phyloP scores from a whole-genome alignment of 92 coral and sea anemone species.

The Micromussa lordhowensis region DNA sequence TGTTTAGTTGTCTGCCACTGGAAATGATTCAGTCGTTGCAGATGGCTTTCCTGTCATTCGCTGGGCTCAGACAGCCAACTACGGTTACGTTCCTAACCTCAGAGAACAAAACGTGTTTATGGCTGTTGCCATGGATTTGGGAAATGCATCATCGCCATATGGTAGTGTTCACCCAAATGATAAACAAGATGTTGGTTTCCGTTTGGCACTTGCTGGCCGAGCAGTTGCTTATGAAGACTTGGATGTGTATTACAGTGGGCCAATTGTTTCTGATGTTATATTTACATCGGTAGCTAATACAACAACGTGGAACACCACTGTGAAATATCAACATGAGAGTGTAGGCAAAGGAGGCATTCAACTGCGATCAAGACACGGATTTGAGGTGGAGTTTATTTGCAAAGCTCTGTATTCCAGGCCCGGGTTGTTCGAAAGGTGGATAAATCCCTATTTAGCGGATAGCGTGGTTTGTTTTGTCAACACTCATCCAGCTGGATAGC shows the following conservation, averaged over 20 bases:
- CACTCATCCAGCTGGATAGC: too few relatives aligned
- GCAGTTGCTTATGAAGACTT: slow-evolving; percentile 85
- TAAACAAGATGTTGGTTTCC: slow-evolving; percentile 91
- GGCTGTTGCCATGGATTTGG: slow-evolving; percentile 98
- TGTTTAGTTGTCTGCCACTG: slow-evolving; percentile 75
- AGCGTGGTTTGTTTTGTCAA: too few relatives aligned
- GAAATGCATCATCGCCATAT: slow-evolving; percentile 87
- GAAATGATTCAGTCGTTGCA: slow-evolving; percentile 45
- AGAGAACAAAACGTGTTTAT: slow-evolving; percentile 86
- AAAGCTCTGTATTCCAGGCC: too few relatives aligned
- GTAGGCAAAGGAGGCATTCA: slow-evolving; percentile 79
- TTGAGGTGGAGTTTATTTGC: slow-evolving; percentile 75
- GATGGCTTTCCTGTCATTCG: slow-evolving; percentile 92
- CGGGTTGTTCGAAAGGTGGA: too few relatives aligned
- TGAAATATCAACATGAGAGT: slow-evolving; percentile 29
- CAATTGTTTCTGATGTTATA: slow-evolving; percentile 72
- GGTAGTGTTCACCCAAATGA: slow-evolving; percentile 95
- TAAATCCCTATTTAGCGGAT: too few relatives aligned
- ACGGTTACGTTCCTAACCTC: slow-evolving; percentile 92
- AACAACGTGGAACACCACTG: slow-evolving; percentile 14
- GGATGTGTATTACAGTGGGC: slow-evolving; percentile 88
- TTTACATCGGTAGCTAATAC: background rate
- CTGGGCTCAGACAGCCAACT: slow-evolving; percentile 98
- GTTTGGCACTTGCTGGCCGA: slow-evolving; percentile 91
- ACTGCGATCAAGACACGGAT: slow-evolving; percentile 74